Base-by-base conservation (phyloP, 2,797 vertebrate genomes). In the Tachyglossus aculeatus region DNA sequence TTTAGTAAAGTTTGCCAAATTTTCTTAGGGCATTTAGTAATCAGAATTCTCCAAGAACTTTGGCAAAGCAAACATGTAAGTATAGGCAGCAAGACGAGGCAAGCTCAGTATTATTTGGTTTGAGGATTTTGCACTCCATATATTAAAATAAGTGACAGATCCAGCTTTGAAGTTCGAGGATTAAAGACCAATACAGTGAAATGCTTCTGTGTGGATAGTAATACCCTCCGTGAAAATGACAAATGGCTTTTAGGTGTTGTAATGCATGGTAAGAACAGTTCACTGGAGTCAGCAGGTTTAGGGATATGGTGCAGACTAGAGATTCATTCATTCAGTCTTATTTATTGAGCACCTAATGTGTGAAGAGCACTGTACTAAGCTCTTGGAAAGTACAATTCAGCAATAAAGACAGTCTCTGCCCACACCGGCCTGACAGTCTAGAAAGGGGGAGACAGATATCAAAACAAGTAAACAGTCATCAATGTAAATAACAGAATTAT, bases 141-240 rank as follows among this genome's bases (percentile, higher is more conserved):
- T 56, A 33, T 47, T 32, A 34, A 67, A 44, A 58, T 44, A 57
- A 41, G 16, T 63, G 64, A 66, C 44, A 76, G 62, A 37, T 41
- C 24, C 58, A 78, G 22, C 67, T 40, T 2, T 69, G 53, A 80
- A 82, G 16, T 37, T 59, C 69, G 59, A 82, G 22, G 44, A 63
- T 64, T 78, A 82, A 69, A 72, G 19, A 67, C 39, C 16, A 47
- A 10, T 22, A 24, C 32, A 66, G 16, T 21, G 32, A 83, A 82
- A 80, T 56, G 65, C 9, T 58, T 32, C 29, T 67, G 19, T 2
- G 52, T 71, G 39, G 84, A 47, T 77, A 83, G 72, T 79, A 82
- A 68, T 52, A 31, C 33, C 21, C 36, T 70, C n/a, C 64, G 50
- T 75, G 4, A 44, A 71, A 55, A n/a, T 64, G 74, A 68, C 40